These are phyloP conservation scores for Rhinichthys osculus DNA, from an alignment of 2,797 vertebrate genomes.

Conservation along the genomic window DNA sequence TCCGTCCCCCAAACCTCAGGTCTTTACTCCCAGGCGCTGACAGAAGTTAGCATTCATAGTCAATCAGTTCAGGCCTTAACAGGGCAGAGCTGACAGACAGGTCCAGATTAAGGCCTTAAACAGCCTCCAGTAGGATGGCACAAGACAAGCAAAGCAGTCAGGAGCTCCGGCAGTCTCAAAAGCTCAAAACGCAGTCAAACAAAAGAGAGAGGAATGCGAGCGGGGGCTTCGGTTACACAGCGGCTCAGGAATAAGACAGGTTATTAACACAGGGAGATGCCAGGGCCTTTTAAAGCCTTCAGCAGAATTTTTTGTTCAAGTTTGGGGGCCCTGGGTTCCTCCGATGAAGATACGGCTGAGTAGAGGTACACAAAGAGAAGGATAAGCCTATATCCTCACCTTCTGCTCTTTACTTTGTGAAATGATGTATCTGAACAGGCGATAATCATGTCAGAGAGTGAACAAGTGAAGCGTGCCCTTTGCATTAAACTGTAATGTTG, in stretches of 20 bases:
- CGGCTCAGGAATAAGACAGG: conserved; percentile 72
- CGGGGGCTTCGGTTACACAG: conserved; percentile 74
- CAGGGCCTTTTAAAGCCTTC: conserved; percentile 64
- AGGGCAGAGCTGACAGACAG: conserved; percentile 83
- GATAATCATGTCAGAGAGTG: background rate
- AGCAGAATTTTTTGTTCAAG: conserved; percentile 64
- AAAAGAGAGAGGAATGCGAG: conserved; percentile 77
- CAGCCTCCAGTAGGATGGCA: conserved; percentile 77
- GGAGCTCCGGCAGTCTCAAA: conserved; percentile 60
- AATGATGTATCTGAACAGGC: background rate
- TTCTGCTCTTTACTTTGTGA: conserved; percentile 4
- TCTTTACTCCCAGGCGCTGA: conserved; percentile 79
- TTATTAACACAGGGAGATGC: conserved; percentile 73
- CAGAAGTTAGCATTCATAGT: conserved; percentile 79
- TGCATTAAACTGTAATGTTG: background rate
- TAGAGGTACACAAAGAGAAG: conserved; percentile 11
- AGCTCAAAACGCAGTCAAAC: conserved; percentile 72
- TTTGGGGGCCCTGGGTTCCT: conserved; percentile 49
- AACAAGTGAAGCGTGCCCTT: background rate
- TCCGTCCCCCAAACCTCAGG: conserved; percentile 61
- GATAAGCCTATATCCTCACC: conserved; percentile 18
- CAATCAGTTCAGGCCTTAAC: conserved; percentile 79
- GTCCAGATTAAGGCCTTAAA: conserved; percentile 81
- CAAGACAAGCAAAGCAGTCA: conserved; percentile 73
- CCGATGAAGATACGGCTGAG: conserved; percentile 2